Conservation (phyloP, 2,797 vertebrate genomes). For the Falco naumanni region DNA sequence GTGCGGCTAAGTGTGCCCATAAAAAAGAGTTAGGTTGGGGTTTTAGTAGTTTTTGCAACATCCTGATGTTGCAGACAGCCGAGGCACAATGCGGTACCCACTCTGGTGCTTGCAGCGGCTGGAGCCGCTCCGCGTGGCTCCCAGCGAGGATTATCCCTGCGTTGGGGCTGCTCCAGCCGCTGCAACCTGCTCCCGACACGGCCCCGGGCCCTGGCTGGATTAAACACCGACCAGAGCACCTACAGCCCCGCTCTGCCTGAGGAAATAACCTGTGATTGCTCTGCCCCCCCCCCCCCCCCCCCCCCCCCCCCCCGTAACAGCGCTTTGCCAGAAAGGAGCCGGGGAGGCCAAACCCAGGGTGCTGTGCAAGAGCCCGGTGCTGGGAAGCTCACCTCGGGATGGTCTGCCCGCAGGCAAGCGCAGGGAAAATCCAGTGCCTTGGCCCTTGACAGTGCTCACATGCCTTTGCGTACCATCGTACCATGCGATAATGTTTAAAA, state of each 20-base stretch:
- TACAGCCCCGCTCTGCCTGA: neutral
- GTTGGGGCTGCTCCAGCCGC: neutral
- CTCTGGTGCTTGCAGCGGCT: neutral
- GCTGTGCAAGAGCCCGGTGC: rapidly evolving
- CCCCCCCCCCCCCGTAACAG: too few relatives aligned
- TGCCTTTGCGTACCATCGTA: rapidly evolving
- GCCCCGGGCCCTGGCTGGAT: neutral
- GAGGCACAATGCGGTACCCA: neutral
- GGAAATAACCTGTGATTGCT: rapidly evolving
- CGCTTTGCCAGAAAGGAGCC: rapidly evolving
- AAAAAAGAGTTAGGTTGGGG: neutral
- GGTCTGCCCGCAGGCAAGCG: rapidly evolving
- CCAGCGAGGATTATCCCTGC: neutral
- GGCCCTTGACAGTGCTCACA: neutral
- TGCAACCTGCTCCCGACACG: neutral
- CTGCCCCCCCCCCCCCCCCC: rapidly evolving
- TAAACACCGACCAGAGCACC: neutral
- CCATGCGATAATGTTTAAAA: rapidly evolving
- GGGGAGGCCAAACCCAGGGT: neutral
- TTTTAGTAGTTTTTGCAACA: neutral
- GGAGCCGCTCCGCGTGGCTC: neutral
- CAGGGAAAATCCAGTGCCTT: rapidly evolving
- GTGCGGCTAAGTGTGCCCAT: too few relatives aligned
- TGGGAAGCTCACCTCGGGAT: neutral
- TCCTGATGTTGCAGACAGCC: neutral